Evolutionary conservation across 2,113 vertebrate species (phyloP).

Genomic region (Scolopax mira): DNA sequence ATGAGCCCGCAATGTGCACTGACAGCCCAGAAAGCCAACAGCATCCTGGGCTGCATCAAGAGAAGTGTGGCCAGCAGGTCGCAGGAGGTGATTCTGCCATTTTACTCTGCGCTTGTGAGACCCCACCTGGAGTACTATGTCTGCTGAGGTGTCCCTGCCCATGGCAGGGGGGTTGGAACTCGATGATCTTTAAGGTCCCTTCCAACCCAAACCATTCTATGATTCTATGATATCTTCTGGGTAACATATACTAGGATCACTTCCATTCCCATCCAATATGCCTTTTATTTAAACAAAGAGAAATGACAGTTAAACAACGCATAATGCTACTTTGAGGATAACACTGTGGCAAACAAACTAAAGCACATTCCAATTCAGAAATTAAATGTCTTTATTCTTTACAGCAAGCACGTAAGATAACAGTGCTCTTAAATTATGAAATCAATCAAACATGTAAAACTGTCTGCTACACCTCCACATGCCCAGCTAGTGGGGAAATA

Average conservation of each 20-base stretch:
- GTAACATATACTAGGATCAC: neutral
- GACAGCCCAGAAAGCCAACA: no score
- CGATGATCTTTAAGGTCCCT: no score
- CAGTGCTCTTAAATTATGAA: neutral
- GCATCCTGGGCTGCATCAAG: no score
- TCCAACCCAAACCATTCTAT: no score
- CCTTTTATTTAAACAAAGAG: neutral
- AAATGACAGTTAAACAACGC: neutral
- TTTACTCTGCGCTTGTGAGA: no score
- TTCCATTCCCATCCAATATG: neutral
- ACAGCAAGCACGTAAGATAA: neutral
- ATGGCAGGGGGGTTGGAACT: no score
- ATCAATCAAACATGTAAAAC: neutral
- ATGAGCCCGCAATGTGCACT: no score
- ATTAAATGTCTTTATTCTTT: neutral
- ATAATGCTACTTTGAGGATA: neutral
- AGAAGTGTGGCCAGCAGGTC: no score
- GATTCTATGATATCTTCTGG: neutral
- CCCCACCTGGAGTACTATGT: no score
- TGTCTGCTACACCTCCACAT: neutral
- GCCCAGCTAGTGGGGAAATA: neutral
- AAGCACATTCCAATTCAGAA: neutral
- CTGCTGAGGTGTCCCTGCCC: no score
- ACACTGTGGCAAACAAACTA: neutral
- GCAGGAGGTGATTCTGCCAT: no score